Evolutionary conservation across 2,888 invertebrate genomes (phyloP).

Genomic region (Drosophila ezoana): DNA sequence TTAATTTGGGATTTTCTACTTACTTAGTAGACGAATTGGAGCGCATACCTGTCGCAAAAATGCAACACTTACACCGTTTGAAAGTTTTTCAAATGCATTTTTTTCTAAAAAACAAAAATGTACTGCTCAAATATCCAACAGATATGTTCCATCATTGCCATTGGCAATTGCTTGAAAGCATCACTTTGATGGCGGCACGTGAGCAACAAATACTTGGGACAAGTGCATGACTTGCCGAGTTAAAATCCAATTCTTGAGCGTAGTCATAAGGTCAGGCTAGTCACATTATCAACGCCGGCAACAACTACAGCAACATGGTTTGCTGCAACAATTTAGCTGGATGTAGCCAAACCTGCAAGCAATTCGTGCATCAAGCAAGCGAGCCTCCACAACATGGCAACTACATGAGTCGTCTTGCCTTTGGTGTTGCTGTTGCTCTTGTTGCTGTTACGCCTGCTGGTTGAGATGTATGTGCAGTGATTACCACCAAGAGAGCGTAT

Average conservation of each 20-base stretch:
- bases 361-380: conserved; percentile 65
- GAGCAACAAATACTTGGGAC: conserved; percentile 5
- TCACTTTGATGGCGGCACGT: neutral
- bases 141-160: conserved; percentile 8
- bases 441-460: conserved; percentile 61
- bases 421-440: conserved; percentile 49
- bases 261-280: conserved; percentile 66
- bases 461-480: conserved; percentile 78
- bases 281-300: conserved; percentile 50
- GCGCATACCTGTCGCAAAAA: no score
- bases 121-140: conserved; percentile 14
- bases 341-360: conserved; percentile 52
- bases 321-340: conserved; percentile 37
- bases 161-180: conserved; percentile 9
- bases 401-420: conserved; percentile 52
- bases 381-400: conserved; percentile 56
- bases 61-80: no score
- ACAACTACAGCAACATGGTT: conserved; percentile 32
- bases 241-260: conserved; percentile 46
- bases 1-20: no score
- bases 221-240: conserved; percentile 35
- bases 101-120: neutral
- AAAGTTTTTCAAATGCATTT: no score
- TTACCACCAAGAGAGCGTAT: conserved; percentile 79
- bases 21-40: no score